Evolutionary conservation across 2,113 vertebrate species (phyloP).

Genomic region (Burhinus oedicnemus): DNA sequence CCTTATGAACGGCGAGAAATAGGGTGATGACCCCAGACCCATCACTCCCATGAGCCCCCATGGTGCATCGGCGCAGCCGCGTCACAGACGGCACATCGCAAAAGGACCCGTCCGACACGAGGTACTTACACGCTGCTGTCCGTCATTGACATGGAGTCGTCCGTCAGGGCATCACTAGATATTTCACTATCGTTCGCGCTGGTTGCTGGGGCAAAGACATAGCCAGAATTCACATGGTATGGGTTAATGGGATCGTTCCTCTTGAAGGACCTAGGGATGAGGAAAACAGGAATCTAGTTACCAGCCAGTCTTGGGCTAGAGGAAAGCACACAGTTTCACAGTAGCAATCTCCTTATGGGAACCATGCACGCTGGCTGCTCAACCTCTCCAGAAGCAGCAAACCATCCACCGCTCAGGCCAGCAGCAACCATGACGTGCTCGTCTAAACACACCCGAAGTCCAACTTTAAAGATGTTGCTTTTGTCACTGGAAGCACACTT

Average conservation of each 20-base stretch:
- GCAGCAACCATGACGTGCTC: background rate
- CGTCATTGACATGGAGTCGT: conserved; percentile 95
- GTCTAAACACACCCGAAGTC: background rate
- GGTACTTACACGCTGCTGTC: conserved; percentile 96
- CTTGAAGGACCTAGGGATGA: conserved; percentile 85
- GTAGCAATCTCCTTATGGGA: background rate
- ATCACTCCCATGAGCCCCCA: background rate
- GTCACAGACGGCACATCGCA: background rate
- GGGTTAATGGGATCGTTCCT: conserved; percentile 82
- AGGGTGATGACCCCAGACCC: background rate
- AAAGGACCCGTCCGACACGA: rapidly evolving
- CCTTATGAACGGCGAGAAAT: rapidly evolving
- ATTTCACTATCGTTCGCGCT: conserved; percentile 97
- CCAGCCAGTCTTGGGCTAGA: background rate
- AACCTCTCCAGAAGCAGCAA: background rate
- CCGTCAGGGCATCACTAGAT: conserved; percentile 94
- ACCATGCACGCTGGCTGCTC: rapidly evolving
- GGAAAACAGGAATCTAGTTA: background rate
- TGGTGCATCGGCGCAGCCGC: rapidly evolving
- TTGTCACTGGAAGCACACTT: rapidly evolving
- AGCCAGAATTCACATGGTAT: conserved; percentile 87
- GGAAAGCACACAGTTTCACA: background rate
- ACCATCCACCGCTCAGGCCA: background rate
- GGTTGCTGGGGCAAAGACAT: conserved; percentile 89
- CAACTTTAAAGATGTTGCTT: background rate